Evolutionary conservation across 1,140 invertebrate genomes (phyloP).

Genomic region (Trinorchestia longiramus): DNA sequence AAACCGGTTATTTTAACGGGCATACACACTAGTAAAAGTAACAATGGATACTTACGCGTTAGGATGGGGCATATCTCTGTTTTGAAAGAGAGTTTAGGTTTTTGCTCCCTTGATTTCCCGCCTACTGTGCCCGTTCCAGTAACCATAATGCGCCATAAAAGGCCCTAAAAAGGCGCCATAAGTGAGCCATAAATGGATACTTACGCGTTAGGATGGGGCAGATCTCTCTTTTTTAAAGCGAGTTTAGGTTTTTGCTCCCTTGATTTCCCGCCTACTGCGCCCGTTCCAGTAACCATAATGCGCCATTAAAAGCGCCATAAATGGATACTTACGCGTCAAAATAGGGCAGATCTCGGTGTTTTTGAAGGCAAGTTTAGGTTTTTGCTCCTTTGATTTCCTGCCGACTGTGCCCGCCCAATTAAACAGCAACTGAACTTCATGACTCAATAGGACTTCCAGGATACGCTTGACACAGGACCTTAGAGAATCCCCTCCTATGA

Average conservation of each 20-base stretch:
- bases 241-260: constrained; percentile 24
- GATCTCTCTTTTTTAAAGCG: constrained; percentile 18
- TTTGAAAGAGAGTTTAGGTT: constrained; percentile 4
- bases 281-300: not conserved
- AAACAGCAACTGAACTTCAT: constrained; percentile 21
- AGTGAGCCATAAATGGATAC: not conserved
- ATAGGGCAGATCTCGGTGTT: constrained; percentile 28
- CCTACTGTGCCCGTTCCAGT: not conserved
- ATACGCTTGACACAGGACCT: constrained; percentile 26
- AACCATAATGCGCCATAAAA: no score
- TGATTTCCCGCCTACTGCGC: not conserved
- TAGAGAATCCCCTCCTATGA: not conserved
- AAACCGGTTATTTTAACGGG: no score
- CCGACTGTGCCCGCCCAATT: constrained; percentile 27
- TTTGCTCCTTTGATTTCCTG: not conserved
- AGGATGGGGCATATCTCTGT: constrained; percentile 26
- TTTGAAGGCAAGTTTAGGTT: constrained; percentile 27
- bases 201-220: not conserved
- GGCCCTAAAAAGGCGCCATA: no score
- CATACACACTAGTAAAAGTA: no score
- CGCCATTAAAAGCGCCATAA: no score
- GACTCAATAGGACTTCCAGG: not conserved
- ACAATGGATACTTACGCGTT: not conserved
- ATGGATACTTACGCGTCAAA: not conserved
- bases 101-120: not conserved